Evolutionary conservation across 2,888 invertebrate genomes (phyloP).

Genomic region (Chymomyza fuscimana): DNA sequence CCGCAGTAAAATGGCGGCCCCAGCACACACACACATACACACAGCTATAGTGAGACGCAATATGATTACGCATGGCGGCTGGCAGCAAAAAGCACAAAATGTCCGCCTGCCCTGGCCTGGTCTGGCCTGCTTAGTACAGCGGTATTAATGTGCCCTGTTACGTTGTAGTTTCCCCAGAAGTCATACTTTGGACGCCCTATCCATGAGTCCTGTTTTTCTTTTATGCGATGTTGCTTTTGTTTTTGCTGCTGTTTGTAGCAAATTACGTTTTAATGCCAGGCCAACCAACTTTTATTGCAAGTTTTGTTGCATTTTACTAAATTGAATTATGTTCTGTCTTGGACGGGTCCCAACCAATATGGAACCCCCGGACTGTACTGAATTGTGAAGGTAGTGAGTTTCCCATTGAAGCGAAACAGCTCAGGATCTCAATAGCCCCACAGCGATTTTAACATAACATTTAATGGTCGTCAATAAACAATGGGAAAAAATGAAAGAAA

Average conservation of each 20-base stretch:
- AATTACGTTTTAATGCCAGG: conserved; percentile 63
- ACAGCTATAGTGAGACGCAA: conserved; percentile 19
- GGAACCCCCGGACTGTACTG: not conserved
- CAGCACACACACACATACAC: conserved; percentile 10
- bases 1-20: conserved; percentile 37
- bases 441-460: conserved; percentile 47
- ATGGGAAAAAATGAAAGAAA: conserved; percentile 6
- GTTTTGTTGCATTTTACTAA: conserved; percentile 63
- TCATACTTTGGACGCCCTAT: conserved; percentile 5
- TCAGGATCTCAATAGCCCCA: conserved; percentile 30
- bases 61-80: conserved; percentile 15
- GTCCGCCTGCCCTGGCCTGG: conserved; percentile 1
- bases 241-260: conserved; percentile 35
- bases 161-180: conserved; percentile 13
- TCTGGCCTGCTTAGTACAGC: conserved; percentile 9
- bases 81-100: conserved; percentile 38
- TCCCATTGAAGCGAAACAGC: not conserved
- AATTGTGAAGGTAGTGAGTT: not conserved
- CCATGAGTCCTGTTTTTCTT: not conserved
- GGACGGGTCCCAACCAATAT: not conserved
- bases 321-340: conserved; percentile 57
- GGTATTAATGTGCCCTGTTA: conserved; percentile 40
- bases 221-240: not conserved
- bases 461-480: conserved; percentile 22
- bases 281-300: conserved; percentile 59